Evolutionary conservation across 2,113 vertebrate genomes (phyloP).

Genomic region (Odontesthes bonariensis): DNA sequence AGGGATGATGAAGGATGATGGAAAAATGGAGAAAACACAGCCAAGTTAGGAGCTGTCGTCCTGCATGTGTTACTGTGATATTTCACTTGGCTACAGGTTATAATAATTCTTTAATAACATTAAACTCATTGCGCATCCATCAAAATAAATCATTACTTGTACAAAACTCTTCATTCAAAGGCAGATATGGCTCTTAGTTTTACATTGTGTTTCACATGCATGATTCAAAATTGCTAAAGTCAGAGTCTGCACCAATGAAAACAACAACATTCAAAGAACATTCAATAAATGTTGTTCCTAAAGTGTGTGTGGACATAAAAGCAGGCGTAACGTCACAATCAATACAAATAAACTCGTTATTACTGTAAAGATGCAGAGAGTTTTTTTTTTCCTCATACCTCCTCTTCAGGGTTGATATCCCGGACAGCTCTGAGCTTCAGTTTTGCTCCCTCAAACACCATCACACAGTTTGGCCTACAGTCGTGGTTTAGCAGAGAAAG

Average conservation of each 20-base stretch:
- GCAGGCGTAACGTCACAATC: conserved; percentile 1
- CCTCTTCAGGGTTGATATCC: conserved; percentile 87
- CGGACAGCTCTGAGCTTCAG: conserved; percentile 88
- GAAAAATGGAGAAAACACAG: conserved; percentile 38
- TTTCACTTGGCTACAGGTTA: conserved; percentile 25
- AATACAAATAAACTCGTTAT: conserved; percentile 11
- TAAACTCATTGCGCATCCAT: not conserved
- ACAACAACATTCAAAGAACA: conserved; percentile 3
- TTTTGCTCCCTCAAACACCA: conserved; percentile 89
- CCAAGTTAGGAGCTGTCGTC: conserved; percentile 30
- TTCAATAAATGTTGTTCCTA: conserved; percentile 26
- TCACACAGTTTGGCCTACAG: conserved; percentile 95
- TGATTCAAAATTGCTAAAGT: conserved; percentile 2
- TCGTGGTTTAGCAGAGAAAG: conserved; percentile 97
- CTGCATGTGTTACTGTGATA: conserved; percentile 27
- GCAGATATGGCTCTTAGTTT: not conserved
- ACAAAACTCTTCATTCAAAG: conserved; percentile 6
- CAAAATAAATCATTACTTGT: conserved; percentile 18
- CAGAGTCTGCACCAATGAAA: not conserved
- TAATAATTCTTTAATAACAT: conserved; percentile 18
- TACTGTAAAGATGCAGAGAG: conserved; percentile 7
- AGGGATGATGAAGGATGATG: conserved; percentile 37
- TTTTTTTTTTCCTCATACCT: conserved; percentile 83
- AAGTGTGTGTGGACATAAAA: conserved; percentile 20
- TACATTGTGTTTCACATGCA: not conserved